Base-by-base conservation (phyloP, 1,140 invertebrate species). In the Dinothrombium tinctorium region DNA sequence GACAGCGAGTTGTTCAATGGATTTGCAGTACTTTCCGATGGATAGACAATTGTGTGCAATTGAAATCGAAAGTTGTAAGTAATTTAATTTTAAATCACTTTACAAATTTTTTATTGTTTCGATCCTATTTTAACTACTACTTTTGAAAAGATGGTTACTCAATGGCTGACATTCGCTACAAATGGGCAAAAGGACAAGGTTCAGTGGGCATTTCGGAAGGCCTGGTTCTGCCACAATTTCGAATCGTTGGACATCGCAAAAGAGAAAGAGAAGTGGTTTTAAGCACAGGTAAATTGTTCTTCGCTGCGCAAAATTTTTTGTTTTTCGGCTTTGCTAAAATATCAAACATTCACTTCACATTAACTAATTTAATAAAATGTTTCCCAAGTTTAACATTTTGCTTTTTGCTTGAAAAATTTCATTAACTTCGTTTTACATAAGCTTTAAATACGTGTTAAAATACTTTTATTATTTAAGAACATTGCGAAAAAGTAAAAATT, bases 191-290 rank as follows among this genome's bases (percentile, higher is more conserved):
- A 59, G 79, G 80, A 47, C 74, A 77, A 56, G 75, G 77, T 63
- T 83, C 81, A 53, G 81, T 89, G 54, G 78, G 79, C 54, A 77
- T 89, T 48, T 79, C 79, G 58, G 75, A 73, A 62, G 80, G 86
- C 61, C 80, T 90, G 55, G 82, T 80, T 51, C 70, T 89, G 56
- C 83, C 83, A 54, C 83, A 89, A 65, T 89, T 89, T 71, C 82
- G 86, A 68, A 56, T 64, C 4, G 47, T 57, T 17, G 59, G 58
- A 15, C 53, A 58, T 43, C 53, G 50, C 37, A 40, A 49, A 39
- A 39, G 76, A 62, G 72, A 76, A 59, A 78, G 74, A 63, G 76
- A 77, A 67, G 80, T 84, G 69, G 76, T 76, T 61, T 70, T 87
- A 56, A 79, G 76, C 58, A 89, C 83, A 79, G 81, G 81, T 86